Conservation (phyloP, 2,797 vertebrate species). For the Myotis pilosus region DNA sequence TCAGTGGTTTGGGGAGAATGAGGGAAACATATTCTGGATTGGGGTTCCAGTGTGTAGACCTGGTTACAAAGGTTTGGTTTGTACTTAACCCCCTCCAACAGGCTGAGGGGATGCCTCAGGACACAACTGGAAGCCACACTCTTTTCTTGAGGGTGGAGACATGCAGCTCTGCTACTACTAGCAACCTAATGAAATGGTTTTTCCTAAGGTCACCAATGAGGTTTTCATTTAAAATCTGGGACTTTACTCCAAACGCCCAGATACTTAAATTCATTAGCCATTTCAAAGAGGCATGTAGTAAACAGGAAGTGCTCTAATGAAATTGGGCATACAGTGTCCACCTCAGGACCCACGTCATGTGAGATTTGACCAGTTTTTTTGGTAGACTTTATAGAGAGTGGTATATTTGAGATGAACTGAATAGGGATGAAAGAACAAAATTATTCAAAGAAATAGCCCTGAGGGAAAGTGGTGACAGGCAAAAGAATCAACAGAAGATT, state of each 20-base stretch:
- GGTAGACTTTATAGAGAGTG: background rate
- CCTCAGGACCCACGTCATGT: conserved; percentile 47
- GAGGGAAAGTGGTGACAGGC: conserved; percentile 49
- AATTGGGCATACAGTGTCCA: background rate
- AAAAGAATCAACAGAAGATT: conserved; percentile 22
- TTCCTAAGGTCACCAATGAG: conserved; percentile 58
- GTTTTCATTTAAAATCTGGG: conserved; percentile 70
- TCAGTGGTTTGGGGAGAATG: background rate
- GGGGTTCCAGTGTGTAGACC: background rate
- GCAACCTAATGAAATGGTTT: conserved; percentile 9
- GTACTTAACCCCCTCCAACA: background rate
- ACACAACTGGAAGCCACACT: background rate
- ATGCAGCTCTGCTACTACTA: background rate
- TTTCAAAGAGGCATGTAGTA: conserved; percentile 65
- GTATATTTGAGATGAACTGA: background rate
- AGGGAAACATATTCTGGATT: background rate
- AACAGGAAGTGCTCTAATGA: conserved; percentile 65
- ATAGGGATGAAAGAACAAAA: conserved; percentile 55
- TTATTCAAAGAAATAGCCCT: conserved; percentile 58
- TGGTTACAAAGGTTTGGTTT: conserved; percentile 15
- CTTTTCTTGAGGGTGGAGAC: conserved; percentile 12
- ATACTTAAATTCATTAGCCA: conserved; percentile 65
- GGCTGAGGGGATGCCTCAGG: background rate
- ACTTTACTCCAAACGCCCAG: conserved; percentile 45
- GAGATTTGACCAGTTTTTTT: conserved; percentile 14